Evolutionary conservation across 2,888 invertebrate species (phyloP).

Genomic region (Suillia variegata): DNA sequence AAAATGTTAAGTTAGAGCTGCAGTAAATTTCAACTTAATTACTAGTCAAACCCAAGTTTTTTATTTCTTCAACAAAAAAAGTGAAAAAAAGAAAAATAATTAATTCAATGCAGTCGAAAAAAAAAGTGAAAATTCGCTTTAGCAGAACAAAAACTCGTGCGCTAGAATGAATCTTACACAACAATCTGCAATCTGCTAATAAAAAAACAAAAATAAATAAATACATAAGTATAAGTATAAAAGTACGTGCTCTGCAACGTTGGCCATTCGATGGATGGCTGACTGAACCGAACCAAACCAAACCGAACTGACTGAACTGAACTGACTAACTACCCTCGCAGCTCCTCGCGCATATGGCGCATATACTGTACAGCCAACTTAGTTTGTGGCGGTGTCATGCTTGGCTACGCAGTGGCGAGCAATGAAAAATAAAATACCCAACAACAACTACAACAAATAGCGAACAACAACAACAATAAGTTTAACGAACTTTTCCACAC

Average conservation of each 20-base stretch:
- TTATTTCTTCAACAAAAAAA: too few species aligned
- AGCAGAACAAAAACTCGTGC: neutral
- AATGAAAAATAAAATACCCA: conserved; percentile 22
- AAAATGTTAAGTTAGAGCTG: too few species aligned
- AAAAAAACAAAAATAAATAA: too few species aligned
- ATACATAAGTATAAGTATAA: too few species aligned
- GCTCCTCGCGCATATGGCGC: neutral
- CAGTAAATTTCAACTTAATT: too few species aligned
- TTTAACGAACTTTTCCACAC: conserved; percentile 21
- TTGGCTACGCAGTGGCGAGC: conserved; percentile 33
- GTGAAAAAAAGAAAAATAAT: too few species aligned
- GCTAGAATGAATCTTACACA: conserved; percentile 9
- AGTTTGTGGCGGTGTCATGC: conserved; percentile 29
- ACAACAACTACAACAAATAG: neutral
- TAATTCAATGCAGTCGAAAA: too few species aligned
- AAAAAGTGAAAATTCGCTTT: too few species aligned
- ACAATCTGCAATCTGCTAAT: conserved; percentile 1
- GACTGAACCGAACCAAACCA: too few species aligned
- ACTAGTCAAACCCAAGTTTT: too few species aligned
- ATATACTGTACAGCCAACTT: too few species aligned
- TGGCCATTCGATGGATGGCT: too few species aligned
- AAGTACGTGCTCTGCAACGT: neutral
- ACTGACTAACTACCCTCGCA: neutral
- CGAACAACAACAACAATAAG: conserved; percentile 8
- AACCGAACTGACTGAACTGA: neutral